phyloP scores from a whole-genome alignment of 1,140 invertebrate species.

The Papilio aristodemus region DNA sequence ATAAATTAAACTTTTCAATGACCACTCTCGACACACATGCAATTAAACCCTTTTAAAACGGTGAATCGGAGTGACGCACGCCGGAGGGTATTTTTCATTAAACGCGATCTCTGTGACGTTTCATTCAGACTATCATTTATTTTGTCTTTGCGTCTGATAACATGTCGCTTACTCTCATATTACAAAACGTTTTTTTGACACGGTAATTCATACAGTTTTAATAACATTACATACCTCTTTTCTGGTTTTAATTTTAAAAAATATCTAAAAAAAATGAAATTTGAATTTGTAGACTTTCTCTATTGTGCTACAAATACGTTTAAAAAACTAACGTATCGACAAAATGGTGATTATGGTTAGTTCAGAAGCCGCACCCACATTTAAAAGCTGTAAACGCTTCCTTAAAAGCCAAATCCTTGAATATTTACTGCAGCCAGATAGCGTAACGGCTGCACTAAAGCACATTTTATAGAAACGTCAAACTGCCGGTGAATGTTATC shows the following conservation, averaged over 20 bases:
- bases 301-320: no score
- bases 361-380: neutral
- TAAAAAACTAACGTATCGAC: neutral
- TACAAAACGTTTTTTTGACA: no score
- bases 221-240: neutral
- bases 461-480: slow-evolving; percentile 10
- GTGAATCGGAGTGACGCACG: slow-evolving; percentile 11
- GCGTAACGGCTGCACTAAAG: slow-evolving; percentile 19
- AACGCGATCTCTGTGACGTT: slow-evolving; percentile 14
- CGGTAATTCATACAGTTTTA: no score
- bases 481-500: slow-evolving; percentile 3
- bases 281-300: no score
- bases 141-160: neutral
- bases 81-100: slow-evolving; percentile 19
- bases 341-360: slow-evolving; percentile 6
- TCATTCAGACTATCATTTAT: slow-evolving; percentile 22
- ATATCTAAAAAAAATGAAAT: neutral
- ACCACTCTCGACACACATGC: slow-evolving; percentile 11
- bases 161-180: neutral
- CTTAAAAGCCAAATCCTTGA: slow-evolving; percentile 12
- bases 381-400: slow-evolving; percentile 12
- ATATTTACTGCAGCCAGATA: slow-evolving; percentile 13
- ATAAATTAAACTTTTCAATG: slow-evolving; percentile 19
- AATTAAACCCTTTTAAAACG: slow-evolving; percentile 21
- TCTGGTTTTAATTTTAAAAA: neutral